Evolutionary conservation across 2,113 vertebrate species (phyloP).

Genomic region (Gavia stellata): DNA sequence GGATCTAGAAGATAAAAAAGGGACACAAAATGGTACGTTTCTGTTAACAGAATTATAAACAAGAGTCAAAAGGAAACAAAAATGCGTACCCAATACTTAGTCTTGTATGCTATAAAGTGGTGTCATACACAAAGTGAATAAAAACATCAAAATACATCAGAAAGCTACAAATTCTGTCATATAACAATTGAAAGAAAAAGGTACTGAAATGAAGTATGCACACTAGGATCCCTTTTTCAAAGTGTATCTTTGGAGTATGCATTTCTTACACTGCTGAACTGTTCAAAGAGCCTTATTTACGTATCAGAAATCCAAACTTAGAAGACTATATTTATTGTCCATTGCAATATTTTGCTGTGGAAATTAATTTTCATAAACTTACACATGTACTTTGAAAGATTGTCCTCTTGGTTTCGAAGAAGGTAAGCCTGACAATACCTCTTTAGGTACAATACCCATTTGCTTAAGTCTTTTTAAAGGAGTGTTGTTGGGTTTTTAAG

Average conservation of each 20-base stretch:
- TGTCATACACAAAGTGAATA: slow-evolving; percentile 53
- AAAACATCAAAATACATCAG: slow-evolving; percentile 46
- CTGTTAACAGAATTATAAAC: neutral
- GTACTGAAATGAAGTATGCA: slow-evolving; percentile 47
- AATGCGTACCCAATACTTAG: slow-evolving; percentile 15
- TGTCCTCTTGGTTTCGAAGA: neutral
- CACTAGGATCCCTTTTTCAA: slow-evolving; percentile 63
- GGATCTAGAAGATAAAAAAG: slow-evolving; percentile 79
- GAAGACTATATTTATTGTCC: neutral
- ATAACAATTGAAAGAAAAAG: slow-evolving; percentile 19
- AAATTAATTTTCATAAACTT: neutral
- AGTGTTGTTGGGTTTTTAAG: neutral
- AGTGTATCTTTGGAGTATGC: slow-evolving; percentile 35
- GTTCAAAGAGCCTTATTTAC: neutral
- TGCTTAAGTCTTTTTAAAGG: neutral
- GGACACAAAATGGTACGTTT: slow-evolving; percentile 51
- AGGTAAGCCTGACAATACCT: neutral
- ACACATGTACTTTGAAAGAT: neutral
- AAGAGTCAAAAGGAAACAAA: slow-evolving; percentile 14
- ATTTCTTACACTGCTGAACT: slow-evolving; percentile 13
- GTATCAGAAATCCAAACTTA: neutral
- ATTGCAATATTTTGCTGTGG: neutral
- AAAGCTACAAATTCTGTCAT: slow-evolving; percentile 58
- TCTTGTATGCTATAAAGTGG: slow-evolving; percentile 39
- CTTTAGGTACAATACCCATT: neutral